A percentile compares a stretch with the other conserved stretches of the same genome.
Evolutionary conservation across 2,797 vertebrate species (phyloP).

Genomic region (Schizothorax lantsangensis): DNA sequence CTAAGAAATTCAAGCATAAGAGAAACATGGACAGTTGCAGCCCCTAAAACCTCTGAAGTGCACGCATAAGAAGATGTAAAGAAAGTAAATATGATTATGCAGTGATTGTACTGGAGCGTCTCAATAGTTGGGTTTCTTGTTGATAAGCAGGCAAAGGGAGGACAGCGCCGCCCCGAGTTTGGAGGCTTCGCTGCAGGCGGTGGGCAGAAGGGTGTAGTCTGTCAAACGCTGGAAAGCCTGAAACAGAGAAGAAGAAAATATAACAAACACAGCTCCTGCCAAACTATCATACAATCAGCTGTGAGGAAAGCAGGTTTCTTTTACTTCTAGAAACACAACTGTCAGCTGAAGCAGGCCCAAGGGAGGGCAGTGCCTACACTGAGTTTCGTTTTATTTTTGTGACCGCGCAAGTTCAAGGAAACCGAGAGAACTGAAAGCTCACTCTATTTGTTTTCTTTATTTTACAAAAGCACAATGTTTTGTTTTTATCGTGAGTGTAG

Average conservation of each 20-base stretch:
- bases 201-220: conserved; percentile 88
- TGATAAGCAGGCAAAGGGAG: conserved; percentile 89
- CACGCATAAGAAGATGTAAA: neutral
- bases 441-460: too few species aligned
- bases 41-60: neutral
- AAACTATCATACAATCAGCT: neutral
- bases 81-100: neutral
- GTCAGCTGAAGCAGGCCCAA: neutral
- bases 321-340: neutral
- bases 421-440: too few species aligned
- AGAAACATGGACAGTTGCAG: conserved; percentile 92
- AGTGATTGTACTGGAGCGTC: neutral
- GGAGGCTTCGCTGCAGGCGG: conserved; percentile 87
- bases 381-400: too few species aligned
- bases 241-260: conserved; percentile 1
- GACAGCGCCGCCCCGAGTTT: conserved; percentile 88
- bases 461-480: too few species aligned
- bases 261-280: neutral
- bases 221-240: conserved; percentile 89
- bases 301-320: neutral
- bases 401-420: too few species aligned
- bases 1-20: conserved; percentile 83
- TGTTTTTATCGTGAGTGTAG: too few species aligned
- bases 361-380: too few species aligned
- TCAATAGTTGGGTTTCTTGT: conserved; percentile 78